Conservation (phyloP, 2,797 vertebrate species). For the Phoebastria nigripes region DNA sequence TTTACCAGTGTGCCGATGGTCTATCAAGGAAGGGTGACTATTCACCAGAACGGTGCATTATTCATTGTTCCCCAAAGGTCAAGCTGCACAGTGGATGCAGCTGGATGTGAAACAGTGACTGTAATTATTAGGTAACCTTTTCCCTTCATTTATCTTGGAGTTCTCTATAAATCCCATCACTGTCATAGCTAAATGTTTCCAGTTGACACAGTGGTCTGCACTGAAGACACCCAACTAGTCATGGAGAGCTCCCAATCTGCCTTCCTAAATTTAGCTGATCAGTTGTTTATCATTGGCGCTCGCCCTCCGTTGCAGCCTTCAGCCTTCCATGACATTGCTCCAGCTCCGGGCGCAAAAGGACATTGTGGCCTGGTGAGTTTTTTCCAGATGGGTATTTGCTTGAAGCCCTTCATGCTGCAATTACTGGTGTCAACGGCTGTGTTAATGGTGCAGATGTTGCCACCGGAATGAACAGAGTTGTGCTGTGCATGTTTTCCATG, state of each 20-base stretch:
- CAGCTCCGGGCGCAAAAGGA: rapidly evolving
- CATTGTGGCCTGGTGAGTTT: neutral
- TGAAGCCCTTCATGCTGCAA: neutral
- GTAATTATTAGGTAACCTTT: constrained; percentile 33
- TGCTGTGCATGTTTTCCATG: neutral
- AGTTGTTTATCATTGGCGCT: neutral
- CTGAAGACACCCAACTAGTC: neutral
- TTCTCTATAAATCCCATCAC: neutral
- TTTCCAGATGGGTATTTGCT: neutral
- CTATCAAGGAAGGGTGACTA: neutral
- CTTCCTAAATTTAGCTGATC: neutral
- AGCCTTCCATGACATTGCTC: neutral
- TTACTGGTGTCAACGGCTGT: neutral
- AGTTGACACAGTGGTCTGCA: neutral
- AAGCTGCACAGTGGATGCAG: neutral
- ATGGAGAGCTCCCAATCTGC: neutral
- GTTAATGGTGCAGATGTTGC: neutral
- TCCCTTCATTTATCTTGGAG: constrained; percentile 17
- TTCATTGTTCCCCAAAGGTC: constrained; percentile 29
- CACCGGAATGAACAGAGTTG: neutral
- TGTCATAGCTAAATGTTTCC: neutral
- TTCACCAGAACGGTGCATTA: neutral
- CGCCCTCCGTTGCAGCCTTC: rapidly evolving
- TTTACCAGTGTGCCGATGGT: rapidly evolving
- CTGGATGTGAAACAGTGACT: neutral